Evolutionary conservation across 2,888 invertebrate species (phyloP), one percentile per base, ranked within the genome.

Genomic region (Hirtodrosophila histrioides): DNA sequence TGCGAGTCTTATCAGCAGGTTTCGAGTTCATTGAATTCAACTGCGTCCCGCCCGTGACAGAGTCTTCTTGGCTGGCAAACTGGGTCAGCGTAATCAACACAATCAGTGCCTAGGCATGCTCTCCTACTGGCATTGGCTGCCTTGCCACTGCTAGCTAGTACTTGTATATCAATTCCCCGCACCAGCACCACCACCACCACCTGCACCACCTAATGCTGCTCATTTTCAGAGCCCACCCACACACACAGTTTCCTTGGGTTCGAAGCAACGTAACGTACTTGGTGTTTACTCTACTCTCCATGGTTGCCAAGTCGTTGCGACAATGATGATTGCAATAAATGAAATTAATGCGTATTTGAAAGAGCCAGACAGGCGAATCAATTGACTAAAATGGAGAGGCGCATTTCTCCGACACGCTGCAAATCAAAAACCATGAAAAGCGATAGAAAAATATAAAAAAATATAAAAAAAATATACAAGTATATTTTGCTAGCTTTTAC

Each of bases 281-380:
- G 76, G 57, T 74, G 69, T 72, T 81, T 78, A 71, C 77, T 72
- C 69, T 75, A 67, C 82, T 77, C 79, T 68, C 75, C 69, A 85
- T 80, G 83, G 70, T 73, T 73, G 73, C 74, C 80, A 84, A 69
- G 84, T 79, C 49, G 62, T 61, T 70, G 64, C 58, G 78, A 86
- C 77, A 82, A 88, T 78, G 82, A 82, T 82, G 82, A 82, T 78
- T 81, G 86, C 88, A 86, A 85, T 88, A 88, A 87, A 88, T 86
- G 77, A 86, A 85, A 85, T 88, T 85, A 84, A 88, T 87, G 86
- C 72, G 78, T 82, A 86, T 86, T 85, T 88, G 72, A 82, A 84
- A 81, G 72, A 77, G 65, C 77, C 86, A 87, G 88, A 88, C 88
- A 86, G 81, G 86, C 85, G 88, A 86, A 88, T 87, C 86, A 87